phyloP scores from a whole-genome alignment of 2,113 vertebrate genomes.

The Pelusios castaneus region DNA sequence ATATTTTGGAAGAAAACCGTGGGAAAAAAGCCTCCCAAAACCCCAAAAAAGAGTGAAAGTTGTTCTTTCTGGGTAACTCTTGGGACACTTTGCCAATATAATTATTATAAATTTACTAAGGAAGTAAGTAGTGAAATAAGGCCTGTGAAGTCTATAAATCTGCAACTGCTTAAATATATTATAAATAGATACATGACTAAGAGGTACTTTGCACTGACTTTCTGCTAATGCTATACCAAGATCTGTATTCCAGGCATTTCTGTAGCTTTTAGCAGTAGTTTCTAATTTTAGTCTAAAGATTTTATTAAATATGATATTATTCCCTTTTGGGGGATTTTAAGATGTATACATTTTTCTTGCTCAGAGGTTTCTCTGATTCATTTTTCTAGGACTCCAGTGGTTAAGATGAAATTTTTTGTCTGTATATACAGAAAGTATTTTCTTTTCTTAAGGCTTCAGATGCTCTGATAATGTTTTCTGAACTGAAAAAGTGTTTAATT shows the following conservation, averaged over 20 bases:
- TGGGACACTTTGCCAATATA: constrained; percentile 28
- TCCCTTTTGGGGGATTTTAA: constrained; percentile 42
- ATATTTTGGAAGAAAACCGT: constrained; percentile 9
- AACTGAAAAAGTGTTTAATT: background rate
- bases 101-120: constrained; percentile 51
- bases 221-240: constrained; percentile 53
- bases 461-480: background rate
- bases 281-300: constrained; percentile 65
- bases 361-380: constrained; percentile 50
- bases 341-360: constrained; percentile 50
- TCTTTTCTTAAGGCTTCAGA: constrained; percentile 7
- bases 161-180: constrained; percentile 44
- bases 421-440: background rate
- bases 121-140: constrained; percentile 43
- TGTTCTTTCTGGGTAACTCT: constrained; percentile 28
- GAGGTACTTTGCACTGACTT: constrained; percentile 47
- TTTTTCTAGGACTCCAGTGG: constrained; percentile 29
- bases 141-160: constrained; percentile 23
- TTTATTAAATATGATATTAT: constrained; percentile 23
- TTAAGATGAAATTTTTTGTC: constrained; percentile 32
- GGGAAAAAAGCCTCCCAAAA: too few relatives aligned
- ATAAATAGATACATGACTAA: constrained; percentile 55
- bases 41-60: constrained; percentile 11
- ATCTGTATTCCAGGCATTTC: constrained; percentile 50
- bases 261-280: constrained; percentile 55